phyloP scores from a whole-genome alignment of 2,797 vertebrate species.

The Bradypodion ventrale region DNA sequence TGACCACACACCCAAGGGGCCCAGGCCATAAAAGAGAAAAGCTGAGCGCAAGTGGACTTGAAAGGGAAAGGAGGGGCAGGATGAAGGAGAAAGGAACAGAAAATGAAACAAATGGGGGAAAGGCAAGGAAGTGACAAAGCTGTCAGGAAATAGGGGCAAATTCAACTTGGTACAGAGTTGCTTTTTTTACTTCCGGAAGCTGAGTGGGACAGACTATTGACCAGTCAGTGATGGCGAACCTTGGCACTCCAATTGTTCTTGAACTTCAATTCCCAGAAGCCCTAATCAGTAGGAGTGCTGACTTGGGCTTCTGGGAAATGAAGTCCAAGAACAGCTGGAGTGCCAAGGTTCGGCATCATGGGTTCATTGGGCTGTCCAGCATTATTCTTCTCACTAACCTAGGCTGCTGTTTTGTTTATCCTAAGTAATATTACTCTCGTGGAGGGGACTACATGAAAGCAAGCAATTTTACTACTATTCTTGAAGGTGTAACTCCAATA shows the following conservation, averaged over 20 bases:
- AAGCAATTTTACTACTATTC: not conserved
- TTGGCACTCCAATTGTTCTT: too few species aligned
- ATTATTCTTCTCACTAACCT: not conserved
- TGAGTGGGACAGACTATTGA: not conserved
- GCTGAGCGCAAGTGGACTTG: not conserved
- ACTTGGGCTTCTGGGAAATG: too few species aligned
- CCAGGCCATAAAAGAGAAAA: not conserved
- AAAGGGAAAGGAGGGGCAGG: not conserved
- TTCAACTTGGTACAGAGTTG: not conserved
- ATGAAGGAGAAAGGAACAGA: not conserved
- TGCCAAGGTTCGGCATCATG: too few species aligned
- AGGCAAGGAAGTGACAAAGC: too few species aligned
- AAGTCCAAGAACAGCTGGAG: too few species aligned
- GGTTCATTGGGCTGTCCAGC: not conserved
- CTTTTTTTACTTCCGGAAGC: not conserved
- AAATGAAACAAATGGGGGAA: not conserved
- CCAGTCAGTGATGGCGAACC: too few species aligned
- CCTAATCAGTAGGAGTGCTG: too few species aligned
- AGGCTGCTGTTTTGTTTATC: not conserved
- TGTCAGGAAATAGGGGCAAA: not conserved
- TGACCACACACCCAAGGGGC: not conserved
- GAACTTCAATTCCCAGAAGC: too few species aligned
- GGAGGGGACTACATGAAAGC: not conserved
- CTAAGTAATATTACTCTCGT: not conserved
- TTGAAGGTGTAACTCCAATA: not conserved